Base-by-base conservation (phyloP, 2,113 vertebrate species). In the Tyrannus savana region DNA sequence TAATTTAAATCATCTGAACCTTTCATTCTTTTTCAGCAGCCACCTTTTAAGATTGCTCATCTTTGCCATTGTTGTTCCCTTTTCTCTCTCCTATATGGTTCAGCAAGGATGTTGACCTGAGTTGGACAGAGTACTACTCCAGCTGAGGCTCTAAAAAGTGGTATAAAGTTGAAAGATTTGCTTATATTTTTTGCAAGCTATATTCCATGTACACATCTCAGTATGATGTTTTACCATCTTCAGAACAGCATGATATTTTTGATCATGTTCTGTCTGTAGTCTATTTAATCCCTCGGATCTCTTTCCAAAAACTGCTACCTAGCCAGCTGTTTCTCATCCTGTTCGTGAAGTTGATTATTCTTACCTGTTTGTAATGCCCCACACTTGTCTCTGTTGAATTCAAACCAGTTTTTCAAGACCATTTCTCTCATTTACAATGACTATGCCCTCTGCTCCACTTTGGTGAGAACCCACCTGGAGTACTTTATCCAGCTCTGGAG, bases 231-330 rank as follows among this genome's bases (percentile, higher is more conserved):
- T 92, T 88, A 55, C 78, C 58, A 71, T 93, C 90, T 90, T 94
- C 83, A 76, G n/a, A 95, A 86, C 67, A 88, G 75, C 49, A 33
- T 76, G 90, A 50, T 80, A 88, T 91, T 91, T 94, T 91, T 94
- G 58, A 85, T 95, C 71, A 76, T 33, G 33, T 85, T 91, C 88
- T 79, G 74, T 58, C 41, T 56, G n/a, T 60, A 91, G 67, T 79
- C 66, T 87, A 49, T 59, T 91, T 66, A 91, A 73, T 72, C 41
- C 59, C 28, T 92, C 83, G 67, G 75, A 93, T 85, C 46, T 79
- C 37, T 85, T 92, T 94, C 75, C 92, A 95, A 66, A 80, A 78
- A 44, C 74, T 71, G 37, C n/a, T 89, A 42, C 69, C 78, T 73
- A 73, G 53, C 58, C 82, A 88, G 90, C 44, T 91, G 87, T 91